Evolutionary conservation across 2,888 invertebrate genomes (phyloP), one percentile per base, ranked within the genome.

Genomic region (Acronicta psi): DNA sequence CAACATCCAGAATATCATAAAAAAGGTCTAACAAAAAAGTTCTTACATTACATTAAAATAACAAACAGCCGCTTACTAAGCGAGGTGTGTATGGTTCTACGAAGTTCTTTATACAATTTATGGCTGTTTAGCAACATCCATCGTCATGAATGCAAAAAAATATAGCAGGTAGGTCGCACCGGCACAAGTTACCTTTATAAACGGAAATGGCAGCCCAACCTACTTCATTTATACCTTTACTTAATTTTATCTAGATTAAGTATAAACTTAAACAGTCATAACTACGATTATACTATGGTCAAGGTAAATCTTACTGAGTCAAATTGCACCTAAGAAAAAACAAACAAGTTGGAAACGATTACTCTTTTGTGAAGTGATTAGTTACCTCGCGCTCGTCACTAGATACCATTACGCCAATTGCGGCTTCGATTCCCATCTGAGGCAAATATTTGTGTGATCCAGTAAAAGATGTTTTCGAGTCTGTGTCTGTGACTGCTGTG

Each of bases 71-170:
- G 45, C 49, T 41, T n/a, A 56, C 46, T 37, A 44, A 41, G 37
- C 36, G 41, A 62, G 50, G 44, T 41, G 34, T 31, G 14, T 29
- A 20, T 49, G 41, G 59, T 67, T 11, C 29, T 29, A 29, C 51
- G 50, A 62, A 67, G 47, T 69, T 68, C 54, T 70, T 55, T 59
- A 49, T 36, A 57, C 53, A 37, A 59, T 65, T 65, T 56, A 50
- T 44, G 43, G 52, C 46, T 51, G 50, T 58, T 62, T 51, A 60
- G 31, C 59, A 61, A 67, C 52, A 60, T 49, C 77, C 52, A 60
- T 49, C 77, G 74, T 67, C 77, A 70, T 73, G 23, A 46, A 45
- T 45, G 55, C 70, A 75, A 73, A 75, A 70, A 73, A 43, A 29
- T 49, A 38, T 51, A 17, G 44, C 34, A 59, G 57, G 45, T 60